Evolutionary conservation across 2,113 vertebrate genomes (phyloP).

Genomic region (Melanotaenia duboulayi): DNA sequence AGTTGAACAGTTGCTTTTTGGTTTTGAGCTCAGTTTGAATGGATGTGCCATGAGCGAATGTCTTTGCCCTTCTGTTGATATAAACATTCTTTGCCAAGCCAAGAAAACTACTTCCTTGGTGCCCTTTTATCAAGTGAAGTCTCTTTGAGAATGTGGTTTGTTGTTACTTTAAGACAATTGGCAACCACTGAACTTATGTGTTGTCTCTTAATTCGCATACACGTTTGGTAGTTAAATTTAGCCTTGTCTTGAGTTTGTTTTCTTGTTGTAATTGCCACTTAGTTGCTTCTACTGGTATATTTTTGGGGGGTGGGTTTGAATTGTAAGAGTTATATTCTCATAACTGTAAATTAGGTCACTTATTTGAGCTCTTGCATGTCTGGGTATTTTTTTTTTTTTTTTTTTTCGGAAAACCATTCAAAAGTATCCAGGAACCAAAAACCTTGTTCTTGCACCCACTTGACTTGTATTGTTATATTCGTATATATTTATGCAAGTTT

Average conservation of each 20-base stretch:
- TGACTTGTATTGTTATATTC: conserved; percentile 28
- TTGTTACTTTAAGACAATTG: conserved; percentile 60
- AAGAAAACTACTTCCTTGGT: conserved; percentile 60
- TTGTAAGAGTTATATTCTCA: conserved; percentile 51
- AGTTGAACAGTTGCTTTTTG: conserved; percentile 55
- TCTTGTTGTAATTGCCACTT: conserved; percentile 73
- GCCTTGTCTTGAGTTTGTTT: conserved; percentile 61
- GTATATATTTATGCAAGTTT: conserved; percentile 32
- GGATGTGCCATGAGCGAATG: conserved; percentile 75
- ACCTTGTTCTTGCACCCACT: conserved; percentile 17
- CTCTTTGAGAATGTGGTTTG: conserved; percentile 64
- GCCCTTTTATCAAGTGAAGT: conserved; percentile 72
- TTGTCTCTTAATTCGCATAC: conserved; percentile 67
- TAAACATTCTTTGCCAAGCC: conserved; percentile 63
- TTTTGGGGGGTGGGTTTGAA: conserved; percentile 18
- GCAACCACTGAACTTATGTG: conserved; percentile 69
- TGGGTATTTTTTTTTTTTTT: conserved; percentile 51
- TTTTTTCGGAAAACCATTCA: conserved; percentile 45
- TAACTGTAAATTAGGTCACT: conserved; percentile 66
- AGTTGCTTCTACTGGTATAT: conserved; percentile 63
- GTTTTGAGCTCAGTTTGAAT: conserved; percentile 67
- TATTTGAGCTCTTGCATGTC: conserved; percentile 56
- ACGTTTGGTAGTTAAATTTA: conserved; percentile 70
- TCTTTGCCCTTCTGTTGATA: conserved; percentile 68
- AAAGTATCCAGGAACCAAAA: conserved; percentile 40